Evolutionary conservation across 2,888 invertebrate species (phyloP), one percentile per base, ranked within the genome.

Genomic region (Zygothrica quintamaculata): DNA sequence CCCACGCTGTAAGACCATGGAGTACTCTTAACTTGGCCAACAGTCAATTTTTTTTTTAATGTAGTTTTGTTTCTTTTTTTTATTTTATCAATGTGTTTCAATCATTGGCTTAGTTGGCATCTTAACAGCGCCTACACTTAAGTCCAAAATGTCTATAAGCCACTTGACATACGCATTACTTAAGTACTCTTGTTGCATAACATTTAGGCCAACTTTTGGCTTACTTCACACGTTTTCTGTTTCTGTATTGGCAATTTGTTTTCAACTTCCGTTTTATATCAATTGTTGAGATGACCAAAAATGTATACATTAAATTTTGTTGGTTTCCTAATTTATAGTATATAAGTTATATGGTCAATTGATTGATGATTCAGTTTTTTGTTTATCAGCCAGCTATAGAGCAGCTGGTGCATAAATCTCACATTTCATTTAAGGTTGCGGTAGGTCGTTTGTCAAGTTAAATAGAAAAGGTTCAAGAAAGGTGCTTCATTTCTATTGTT

Each of bases 21-120:
- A 48, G 16, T 26, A 25, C 52, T 77, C 36, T 56, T 58, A 55
- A 61, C 61, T 72, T 80, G 81, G 75, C 65, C 65, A 75, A 42
- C 47, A 65, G 60, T 77, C 72, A 66, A 77, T 64, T 66, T 64
- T 22, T 22, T 22, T 8, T 22, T 22, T 3, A 3, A 22, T 5
- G 5, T 22, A 22, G 6, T 8, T 1, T n/a, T 7, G 9, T 31
- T 3, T 31, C 1, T 31, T 7, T 31, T 3, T 22, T 3, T 43
- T 37, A 42, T 58, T 58, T 67, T 81, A 81, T 77, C 67, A 70
- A 65, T 69, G 65, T 52, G 57, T 47, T 66, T 65, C 53, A 65
- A 74, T 80, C 61, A 53, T 66, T 73, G 77, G 73, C 70, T 77
- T 73, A 77, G 47, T 77, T 68, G 60, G 77, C 46, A 59, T 64